Conservation (phyloP, 1,140 invertebrate genomes). For the Plutomurus gul region DNA sequence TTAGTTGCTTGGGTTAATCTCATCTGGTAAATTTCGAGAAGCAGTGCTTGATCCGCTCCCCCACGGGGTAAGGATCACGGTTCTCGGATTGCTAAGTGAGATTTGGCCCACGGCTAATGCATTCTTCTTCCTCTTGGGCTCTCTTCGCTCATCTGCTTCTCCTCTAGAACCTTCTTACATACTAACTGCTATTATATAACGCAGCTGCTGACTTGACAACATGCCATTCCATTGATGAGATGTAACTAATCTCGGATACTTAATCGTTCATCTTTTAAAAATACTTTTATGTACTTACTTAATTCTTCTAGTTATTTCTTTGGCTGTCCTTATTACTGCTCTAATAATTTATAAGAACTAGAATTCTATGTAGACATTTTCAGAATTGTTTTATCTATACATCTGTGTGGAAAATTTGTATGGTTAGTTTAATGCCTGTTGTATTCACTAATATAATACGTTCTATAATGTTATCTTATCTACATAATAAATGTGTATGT, state of each 20-base stretch:
- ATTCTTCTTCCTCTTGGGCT: constrained; percentile 29
- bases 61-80: background rate
- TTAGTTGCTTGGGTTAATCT: constrained; percentile 54
- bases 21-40: constrained; percentile 55
- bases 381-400: too few relatives aligned
- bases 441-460: too few relatives aligned
- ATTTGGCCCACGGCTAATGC: constrained; percentile 55
- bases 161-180: constrained; percentile 1
- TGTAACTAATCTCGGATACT: background rate
- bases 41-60: constrained; percentile 28
- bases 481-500: too few relatives aligned
- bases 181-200: constrained; percentile 15
- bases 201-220: constrained; percentile 15
- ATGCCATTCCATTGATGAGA: constrained; percentile 7
- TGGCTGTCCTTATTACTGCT: too few relatives aligned
- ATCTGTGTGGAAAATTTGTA: too few relatives aligned
- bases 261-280: background rate
- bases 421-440: too few relatives aligned
- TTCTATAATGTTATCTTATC: too few relatives aligned
- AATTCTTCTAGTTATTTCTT: too few relatives aligned
- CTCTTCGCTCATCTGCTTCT: constrained; percentile 25
- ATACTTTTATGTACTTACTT: background rate
- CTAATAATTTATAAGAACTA: too few relatives aligned
- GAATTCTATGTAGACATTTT: too few relatives aligned
- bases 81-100: constrained; percentile 55